These are phyloP conservation scores for Copsychus sechellarum DNA, from an alignment of 2,113 vertebrate genomes.

Conservation along the genomic window DNA sequence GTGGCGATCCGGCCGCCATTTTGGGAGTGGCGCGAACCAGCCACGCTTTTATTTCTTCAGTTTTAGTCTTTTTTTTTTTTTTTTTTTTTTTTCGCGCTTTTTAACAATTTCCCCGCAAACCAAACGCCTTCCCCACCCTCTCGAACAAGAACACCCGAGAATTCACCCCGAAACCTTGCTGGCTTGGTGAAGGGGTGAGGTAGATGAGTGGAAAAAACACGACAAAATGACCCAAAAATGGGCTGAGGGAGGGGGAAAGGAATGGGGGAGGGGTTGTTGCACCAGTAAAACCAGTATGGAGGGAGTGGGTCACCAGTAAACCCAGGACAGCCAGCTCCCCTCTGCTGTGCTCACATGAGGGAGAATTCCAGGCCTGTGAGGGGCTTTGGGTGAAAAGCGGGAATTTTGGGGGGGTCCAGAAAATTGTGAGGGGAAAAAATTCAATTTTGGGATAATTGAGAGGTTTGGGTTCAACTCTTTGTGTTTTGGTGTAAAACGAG, in stretches of 20 bases:
- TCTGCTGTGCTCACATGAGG: fast-evolving
- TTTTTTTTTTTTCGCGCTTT: not conserved
- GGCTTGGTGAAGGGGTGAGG: not conserved
- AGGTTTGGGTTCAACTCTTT: not conserved
- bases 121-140: not conserved
- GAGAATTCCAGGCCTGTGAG: not conserved
- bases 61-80: not conserved
- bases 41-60: not conserved
- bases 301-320: not conserved
- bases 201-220: not conserved
- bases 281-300: not conserved
- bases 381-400: not conserved
- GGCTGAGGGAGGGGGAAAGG: not conserved
- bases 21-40: not conserved
- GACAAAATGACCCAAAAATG: not conserved
- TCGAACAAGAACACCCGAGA: not conserved
- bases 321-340: not conserved
- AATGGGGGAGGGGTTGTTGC: not conserved
- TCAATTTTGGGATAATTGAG: not conserved
- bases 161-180: not conserved
- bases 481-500: not conserved
- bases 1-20: not conserved
- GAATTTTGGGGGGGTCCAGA: no score
- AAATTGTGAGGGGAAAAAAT: no score
- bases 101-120: not conserved